Evolutionary conservation across 2,888 invertebrate species (phyloP), one percentile per base, ranked within the genome.

Genomic region (Tridacna crocea): DNA sequence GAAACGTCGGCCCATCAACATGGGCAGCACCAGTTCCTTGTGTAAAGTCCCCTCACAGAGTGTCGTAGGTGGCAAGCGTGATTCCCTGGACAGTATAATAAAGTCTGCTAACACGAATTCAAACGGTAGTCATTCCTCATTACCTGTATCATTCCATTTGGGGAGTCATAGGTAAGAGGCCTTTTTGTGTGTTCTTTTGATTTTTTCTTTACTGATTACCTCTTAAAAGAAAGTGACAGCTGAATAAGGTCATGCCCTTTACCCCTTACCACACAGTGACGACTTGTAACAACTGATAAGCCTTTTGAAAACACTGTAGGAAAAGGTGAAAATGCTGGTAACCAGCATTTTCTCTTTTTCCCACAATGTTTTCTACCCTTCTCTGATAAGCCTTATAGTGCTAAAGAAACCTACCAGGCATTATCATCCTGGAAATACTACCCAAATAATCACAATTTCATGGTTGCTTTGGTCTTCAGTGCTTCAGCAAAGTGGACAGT

Each of bases 61-160:
- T 46, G 51, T 60, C n/a, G 15, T 27, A 12, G 46, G 72, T 51
- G 24, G n/a, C 11, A 78, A 84, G 60, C 72, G 84, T 46, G 80
- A 84, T 36, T 61, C 78, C n/a, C 46, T 73, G 15, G 79, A 79
- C 51, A 48, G 48, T 51, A 36, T 65, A n/a, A 19, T 72, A 6
- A 81, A 81, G 68, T 26, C 72, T 0, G 46, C 72, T 36, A 26
- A 61, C 13, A 17, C 83, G 26, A 80, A 80, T 77, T 75, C 80
- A 65, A 86, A 81, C 27, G 85, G 85, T 68, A 80, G 73, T 58
- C 79, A 81, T 83, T 83, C 83, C 81, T 60, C 77, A 27, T 60
- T 66, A 63, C 72, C 80, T 48, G 85, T 86, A 75, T 79, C 85
- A 83, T 86, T 86, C 85, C 85, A 86, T 22, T 63, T 86, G 47